Evolutionary conservation across 2,113 vertebrate species (phyloP).

Genomic region (Machaerirhynchus nigripectus): DNA sequence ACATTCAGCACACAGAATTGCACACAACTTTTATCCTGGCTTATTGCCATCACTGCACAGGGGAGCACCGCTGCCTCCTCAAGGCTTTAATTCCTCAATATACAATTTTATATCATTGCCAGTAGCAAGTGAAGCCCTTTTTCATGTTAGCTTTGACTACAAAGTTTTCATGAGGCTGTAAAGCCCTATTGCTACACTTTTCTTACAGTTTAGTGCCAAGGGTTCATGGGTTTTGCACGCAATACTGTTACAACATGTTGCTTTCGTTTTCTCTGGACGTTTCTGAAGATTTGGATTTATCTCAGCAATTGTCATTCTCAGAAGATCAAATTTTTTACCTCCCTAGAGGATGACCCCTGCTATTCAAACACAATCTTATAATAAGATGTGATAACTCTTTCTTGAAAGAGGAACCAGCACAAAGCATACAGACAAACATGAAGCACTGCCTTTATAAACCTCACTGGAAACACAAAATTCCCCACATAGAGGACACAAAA

Average conservation of each 20-base stretch:
- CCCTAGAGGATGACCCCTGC: neutral
- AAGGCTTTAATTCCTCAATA: neutral
- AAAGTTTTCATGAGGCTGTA: neutral
- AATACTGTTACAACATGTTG: fast-evolving
- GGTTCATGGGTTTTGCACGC: neutral
- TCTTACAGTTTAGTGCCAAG: neutral
- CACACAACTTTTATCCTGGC: neutral
- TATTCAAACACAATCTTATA: neutral
- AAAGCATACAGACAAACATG: neutral
- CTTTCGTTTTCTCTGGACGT: neutral
- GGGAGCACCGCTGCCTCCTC: neutral
- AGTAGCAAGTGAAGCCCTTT: neutral
- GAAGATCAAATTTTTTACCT: neutral
- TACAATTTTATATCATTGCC: neutral
- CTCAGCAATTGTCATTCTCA: neutral
- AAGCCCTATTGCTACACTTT: neutral
- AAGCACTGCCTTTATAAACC: neutral
- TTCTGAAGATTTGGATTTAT: neutral
- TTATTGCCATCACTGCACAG: neutral
- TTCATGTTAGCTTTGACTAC: neutral
- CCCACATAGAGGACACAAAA: fast-evolving
- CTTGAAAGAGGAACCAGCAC: neutral
- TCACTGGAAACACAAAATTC: neutral
- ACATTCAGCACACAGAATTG: fast-evolving
- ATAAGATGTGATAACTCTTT: neutral